Evolutionary conservation across 2,113 vertebrate genomes (phyloP), one percentile per base, ranked within the genome.

Genomic region (Formicarius rufipectus): DNA sequence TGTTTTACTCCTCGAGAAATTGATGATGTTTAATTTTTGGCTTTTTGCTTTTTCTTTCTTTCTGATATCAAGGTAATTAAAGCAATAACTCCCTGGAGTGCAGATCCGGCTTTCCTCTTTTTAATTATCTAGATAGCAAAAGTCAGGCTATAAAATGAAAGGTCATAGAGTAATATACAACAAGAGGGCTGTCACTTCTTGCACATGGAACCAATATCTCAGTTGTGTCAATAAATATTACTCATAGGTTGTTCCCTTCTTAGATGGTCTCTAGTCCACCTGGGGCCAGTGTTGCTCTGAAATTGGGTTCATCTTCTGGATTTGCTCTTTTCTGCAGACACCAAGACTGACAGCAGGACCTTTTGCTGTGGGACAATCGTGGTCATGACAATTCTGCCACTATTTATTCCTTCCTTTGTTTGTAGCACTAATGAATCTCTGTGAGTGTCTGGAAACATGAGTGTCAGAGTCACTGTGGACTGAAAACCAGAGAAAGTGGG

Each of bases 141-240:
- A 94, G 77, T 77, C 91, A 81, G 25, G 42, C 73, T 81, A 47
- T 93, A 87, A 87, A 95, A 66, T 40, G 56, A 56, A 71, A 95
- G 87, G 77, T 81, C 69, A 21, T 13, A 35, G 56, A 81, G 67
- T 69, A 93, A 95, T 85, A 30, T 33, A 13, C 82, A 93, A 72
- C 45, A 80, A 45, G 37, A 50, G 64, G 27, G 22, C 47, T 75
- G 9, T 60, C 12, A 3, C 50, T 90, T 71, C 71, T 80, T 58
- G 66, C 66, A 52, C 6, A 1, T 60, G 30, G 52, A 69, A 47
- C 22, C 22, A 44, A 35, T 50, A 60, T 58, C 39, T 59, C 40
- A 24, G 18, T 63, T 37, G 30, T 74, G 62, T 22, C 60, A 55
- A 18, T 44, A 80, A 35, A 42, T 21, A 3, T 64, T 77, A 28